These are phyloP conservation scores for Myrmecobius fasciatus DNA, from an alignment of 2,113 vertebrate genomes.

Conservation along the genomic window DNA sequence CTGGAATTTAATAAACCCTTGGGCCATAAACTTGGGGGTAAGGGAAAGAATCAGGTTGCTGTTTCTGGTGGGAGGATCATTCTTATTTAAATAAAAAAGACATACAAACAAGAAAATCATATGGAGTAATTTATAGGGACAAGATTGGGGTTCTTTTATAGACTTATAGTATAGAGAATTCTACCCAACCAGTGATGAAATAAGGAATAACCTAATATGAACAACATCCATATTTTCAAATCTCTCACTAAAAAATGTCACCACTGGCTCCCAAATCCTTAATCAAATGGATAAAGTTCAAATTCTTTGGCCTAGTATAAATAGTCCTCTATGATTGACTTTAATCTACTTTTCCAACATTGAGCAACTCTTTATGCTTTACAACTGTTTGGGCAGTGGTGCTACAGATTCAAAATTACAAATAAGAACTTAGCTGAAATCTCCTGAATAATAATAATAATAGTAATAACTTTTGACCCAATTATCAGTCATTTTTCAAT, in stretches of 20 bases:
- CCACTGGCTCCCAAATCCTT: background rate
- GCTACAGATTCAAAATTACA: background rate
- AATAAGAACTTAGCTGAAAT: background rate
- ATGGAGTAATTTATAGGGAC: background rate
- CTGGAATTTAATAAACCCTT: background rate
- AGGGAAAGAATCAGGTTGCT: background rate
- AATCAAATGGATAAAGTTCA: background rate
- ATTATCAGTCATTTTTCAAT: background rate
- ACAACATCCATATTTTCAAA: background rate
- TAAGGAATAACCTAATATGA: background rate
- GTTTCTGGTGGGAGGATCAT: background rate
- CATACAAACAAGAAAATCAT: background rate
- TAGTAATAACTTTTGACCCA: background rate
- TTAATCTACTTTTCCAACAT: background rate
- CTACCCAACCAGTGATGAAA: background rate
- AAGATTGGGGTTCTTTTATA: background rate
- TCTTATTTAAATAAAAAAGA: slow-evolving; percentile 25
- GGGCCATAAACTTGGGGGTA: background rate
- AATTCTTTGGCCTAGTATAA: background rate
- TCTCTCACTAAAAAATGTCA: background rate
- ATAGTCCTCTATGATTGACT: background rate
- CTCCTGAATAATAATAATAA: background rate
- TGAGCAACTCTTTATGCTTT: background rate
- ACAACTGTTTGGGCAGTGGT: background rate
- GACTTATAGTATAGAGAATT: background rate